These are phyloP conservation scores for Pandion haliaetus DNA, from an alignment of 2,113 vertebrate species.

Conservation along the genomic window DNA sequence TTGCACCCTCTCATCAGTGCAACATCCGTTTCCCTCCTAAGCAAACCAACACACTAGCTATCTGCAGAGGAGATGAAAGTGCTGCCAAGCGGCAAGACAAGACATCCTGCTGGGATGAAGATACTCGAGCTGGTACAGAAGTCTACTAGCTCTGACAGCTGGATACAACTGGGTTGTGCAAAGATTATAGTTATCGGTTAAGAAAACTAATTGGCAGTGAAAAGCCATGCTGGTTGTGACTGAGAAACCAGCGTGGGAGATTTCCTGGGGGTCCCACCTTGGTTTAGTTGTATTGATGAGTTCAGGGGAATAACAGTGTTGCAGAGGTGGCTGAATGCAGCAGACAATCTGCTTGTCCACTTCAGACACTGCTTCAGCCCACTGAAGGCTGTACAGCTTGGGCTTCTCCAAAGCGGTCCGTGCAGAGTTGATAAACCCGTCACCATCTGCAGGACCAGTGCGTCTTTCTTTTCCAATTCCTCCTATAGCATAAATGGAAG, in stretches of 20 bases:
- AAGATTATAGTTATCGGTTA: neutral
- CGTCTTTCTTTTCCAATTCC: neutral
- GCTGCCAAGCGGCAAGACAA: neutral
- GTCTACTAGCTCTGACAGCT: neutral
- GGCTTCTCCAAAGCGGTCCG: neutral
- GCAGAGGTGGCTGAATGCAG: neutral
- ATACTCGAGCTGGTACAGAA: neutral
- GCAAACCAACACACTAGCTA: neutral
- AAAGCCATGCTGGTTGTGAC: neutral
- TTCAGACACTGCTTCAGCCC: neutral
- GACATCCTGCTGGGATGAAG: neutral
- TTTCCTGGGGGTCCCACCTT: neutral
- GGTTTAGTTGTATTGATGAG: neutral
- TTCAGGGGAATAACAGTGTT: neutral
- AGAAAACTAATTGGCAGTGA: neutral
- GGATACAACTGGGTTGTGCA: neutral
- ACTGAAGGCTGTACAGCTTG: neutral
- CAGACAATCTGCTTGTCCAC: neutral
- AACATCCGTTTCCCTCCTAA: neutral
- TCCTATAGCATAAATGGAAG: neutral
- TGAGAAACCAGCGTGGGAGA: neutral
- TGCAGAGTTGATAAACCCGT: neutral
- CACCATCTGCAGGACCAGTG: neutral
- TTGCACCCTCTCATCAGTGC: neutral
- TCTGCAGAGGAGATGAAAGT: neutral